Evolutionary conservation across 1,140 invertebrate species (phyloP).

Genomic region (Heliconius eleuchia): DNA sequence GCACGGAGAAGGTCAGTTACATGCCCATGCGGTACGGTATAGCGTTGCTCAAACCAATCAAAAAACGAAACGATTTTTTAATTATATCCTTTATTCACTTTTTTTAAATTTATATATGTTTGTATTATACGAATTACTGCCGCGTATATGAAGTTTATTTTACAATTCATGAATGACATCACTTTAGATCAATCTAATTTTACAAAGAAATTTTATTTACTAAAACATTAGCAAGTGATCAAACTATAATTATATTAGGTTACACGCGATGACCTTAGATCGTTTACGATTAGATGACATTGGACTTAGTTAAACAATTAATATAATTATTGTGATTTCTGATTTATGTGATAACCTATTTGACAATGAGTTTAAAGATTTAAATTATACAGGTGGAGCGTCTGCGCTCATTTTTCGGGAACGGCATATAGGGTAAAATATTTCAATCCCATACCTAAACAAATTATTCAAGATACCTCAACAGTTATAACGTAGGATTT

Average conservation of each 20-base stretch:
- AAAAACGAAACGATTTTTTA: neutral
- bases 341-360: constrained; percentile 3
- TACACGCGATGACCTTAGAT: neutral
- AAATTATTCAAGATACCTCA: too few species aligned
- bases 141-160: too few species aligned
- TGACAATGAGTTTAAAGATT: neutral
- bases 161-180: too few species aligned
- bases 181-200: too few species aligned
- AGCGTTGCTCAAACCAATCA: neutral
- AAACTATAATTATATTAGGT: neutral
- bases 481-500: too few species aligned
- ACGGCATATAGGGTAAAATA: too few species aligned
- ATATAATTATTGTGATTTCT: neutral
- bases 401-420: too few species aligned
- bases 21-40: neutral
- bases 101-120: neutral
- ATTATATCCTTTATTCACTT: neutral
- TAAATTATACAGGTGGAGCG: too few species aligned
- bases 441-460: too few species aligned
- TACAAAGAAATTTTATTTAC: too few species aligned
- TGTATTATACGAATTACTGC: neutral
- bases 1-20: neutral
- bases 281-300: neutral
- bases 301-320: neutral
- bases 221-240: too few species aligned